Evolutionary conservation across 1,140 invertebrate genomes (phyloP), one percentile per base, ranked within the genome.

Genomic region (Bradysia coprophila): DNA sequence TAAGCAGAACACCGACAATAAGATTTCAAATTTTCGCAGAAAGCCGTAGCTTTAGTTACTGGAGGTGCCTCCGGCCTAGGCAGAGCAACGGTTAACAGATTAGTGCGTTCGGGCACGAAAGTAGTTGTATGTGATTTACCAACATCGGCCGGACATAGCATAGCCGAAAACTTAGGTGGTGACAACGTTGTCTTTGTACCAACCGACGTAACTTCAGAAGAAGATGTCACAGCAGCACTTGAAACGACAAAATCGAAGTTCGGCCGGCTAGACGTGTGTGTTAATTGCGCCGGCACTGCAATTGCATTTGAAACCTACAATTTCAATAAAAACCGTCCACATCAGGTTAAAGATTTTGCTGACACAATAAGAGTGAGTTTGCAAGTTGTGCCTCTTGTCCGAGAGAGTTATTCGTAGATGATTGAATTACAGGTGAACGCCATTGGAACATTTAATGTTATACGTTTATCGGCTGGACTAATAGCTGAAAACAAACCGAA

Each of bases 241-340:
- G 62, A 77, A 20, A 51, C 72, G 13, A 74, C 79, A 2, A 75
- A 82, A 53, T 65, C 81, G 2, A 81, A 89, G 47, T 97, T 92
- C 65, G 82, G 87, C 0, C 70, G 75, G 40, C 61, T 98, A 3
- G 79, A 98, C 65, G 74, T 83, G 9, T 66, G 79, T 1, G 84
- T 99, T 0, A 98, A 96, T 58, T 98, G 95, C 68, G 95, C 95
- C 19, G 95, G 95, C 10, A 79, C 97, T 42, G 89, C 79, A 1
- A 69, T 81, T 18, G 94, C 93, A 2, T 73, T 75, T 41, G 88
- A 89, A 57, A 79, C 78, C 0, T 97, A 85, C 55, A 96, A 96
- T 64, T 84, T 85, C 48, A 88, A 87, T 45, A 96, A 91, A 58
- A 72, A 83, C 16, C 46, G 59, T 4, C 64, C 84, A 1, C 92